phyloP scores from a whole-genome alignment of 2,888 invertebrate genomes.

The Caradrina kadenii region DNA sequence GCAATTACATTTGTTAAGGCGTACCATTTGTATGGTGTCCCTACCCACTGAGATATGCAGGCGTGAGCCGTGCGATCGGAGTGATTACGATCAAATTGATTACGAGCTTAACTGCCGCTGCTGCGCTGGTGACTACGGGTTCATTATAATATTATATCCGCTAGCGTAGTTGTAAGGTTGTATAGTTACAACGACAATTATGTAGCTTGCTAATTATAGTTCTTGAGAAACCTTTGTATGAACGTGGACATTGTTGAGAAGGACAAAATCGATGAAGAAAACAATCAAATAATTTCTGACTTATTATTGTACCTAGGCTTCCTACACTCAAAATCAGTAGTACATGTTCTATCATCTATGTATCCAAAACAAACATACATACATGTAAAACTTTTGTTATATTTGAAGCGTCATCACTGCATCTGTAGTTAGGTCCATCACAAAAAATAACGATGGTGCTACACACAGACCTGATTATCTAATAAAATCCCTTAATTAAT shows the following conservation, averaged over 20 bases:
- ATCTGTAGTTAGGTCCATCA: not conserved
- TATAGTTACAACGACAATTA: constrained; percentile 24
- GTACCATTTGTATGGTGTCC: constrained; percentile 55
- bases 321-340: constrained; percentile 1
- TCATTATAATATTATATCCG: constrained; percentile 42
- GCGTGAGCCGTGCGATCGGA: constrained; percentile 46
- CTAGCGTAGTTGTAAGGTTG: constrained; percentile 18
- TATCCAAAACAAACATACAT: too few species aligned
- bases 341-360: not conserved
- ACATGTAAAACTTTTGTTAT: not conserved
- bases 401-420: not conserved
- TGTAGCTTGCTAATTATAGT: constrained; percentile 11
- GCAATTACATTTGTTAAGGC: constrained; percentile 58
- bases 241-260: constrained; percentile 19
- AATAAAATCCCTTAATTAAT: not conserved
- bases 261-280: constrained; percentile 12
- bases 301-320: constrained; percentile 7
- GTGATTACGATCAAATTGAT: constrained; percentile 54
- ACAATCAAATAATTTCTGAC: constrained; percentile 18
- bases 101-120: constrained; percentile 44
- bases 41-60: constrained; percentile 54
- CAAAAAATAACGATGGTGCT: not conserved
- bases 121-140: constrained; percentile 25
- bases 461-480: not conserved
- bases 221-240: constrained; percentile 13